phyloP scores from a whole-genome alignment of 2,113 vertebrate genomes.

The Thomomys bottae region DNA sequence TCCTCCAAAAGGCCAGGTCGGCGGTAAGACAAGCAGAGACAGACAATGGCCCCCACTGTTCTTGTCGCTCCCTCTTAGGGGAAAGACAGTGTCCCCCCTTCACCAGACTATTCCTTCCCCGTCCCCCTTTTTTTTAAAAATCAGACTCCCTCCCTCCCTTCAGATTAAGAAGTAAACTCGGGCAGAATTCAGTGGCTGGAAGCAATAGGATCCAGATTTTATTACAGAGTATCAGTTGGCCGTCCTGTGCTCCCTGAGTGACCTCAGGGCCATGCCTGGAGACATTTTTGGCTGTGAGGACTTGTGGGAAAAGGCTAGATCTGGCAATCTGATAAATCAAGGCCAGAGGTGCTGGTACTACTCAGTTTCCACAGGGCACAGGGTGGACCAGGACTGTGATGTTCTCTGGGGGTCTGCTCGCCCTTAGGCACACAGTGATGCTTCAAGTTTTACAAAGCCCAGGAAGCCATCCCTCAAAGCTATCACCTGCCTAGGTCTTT shows the following conservation, averaged over 20 bases:
- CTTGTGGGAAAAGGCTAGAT: not conserved
- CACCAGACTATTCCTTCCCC: fast-evolving
- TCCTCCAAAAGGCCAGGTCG: slow-evolving; percentile 60
- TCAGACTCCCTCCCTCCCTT: not conserved
- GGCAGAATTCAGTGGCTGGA: not conserved
- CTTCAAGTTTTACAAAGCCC: not conserved
- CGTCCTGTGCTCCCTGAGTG: not conserved
- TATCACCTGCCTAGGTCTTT: not conserved
- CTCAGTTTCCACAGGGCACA: fast-evolving
- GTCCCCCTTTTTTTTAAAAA: not conserved
- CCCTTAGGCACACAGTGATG: not conserved
- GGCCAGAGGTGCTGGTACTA: too few relatives aligned
- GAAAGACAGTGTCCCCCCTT: too few relatives aligned
- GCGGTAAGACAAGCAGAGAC: not conserved
- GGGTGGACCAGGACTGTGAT: too few relatives aligned
- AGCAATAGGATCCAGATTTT: not conserved
- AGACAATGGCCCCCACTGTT: slow-evolving; percentile 40
- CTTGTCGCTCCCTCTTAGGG: not conserved
- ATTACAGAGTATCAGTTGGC: not conserved
- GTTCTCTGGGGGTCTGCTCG: not conserved
- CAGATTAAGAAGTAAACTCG: not conserved
- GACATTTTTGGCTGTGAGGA: not conserved
- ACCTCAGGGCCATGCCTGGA: too few relatives aligned
- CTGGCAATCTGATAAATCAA: not conserved
- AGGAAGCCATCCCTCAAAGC: not conserved